A percentile compares a stretch with the other conserved stretches of the same genome.
Evolutionary conservation across 2,113 vertebrate species (phyloP).

Genomic region (Antechinus flavipes): DNA sequence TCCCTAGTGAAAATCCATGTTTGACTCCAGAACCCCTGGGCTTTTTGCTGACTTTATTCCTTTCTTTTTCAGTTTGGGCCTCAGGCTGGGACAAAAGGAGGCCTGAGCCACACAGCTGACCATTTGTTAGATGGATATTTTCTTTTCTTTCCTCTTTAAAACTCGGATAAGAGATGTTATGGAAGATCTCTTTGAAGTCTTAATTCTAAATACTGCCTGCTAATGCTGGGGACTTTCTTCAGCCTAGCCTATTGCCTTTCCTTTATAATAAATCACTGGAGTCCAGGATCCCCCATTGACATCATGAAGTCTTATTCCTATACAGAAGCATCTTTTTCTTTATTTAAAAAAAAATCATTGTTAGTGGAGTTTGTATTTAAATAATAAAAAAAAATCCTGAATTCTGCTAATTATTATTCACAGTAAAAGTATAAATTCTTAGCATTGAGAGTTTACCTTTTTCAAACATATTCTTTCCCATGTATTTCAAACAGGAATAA

Average conservation of each 20-base stretch:
- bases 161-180: conserved; percentile 55
- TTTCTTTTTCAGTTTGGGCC: conserved; percentile 48
- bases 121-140: conserved; percentile 64
- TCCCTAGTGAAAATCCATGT: not conserved
- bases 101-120: conserved; percentile 38
- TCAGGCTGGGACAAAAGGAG: conserved; percentile 23
- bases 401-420: not conserved
- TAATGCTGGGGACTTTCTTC: conserved; percentile 64
- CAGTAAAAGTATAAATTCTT: not conserved
- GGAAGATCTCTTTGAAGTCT: conserved; percentile 72
- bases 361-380: not conserved
- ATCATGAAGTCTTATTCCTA: conserved; percentile 42
- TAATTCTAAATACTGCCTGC: conserved; percentile 58
- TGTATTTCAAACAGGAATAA: not conserved
- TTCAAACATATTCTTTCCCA: not conserved
- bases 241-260: conserved; percentile 52
- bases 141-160: conserved; percentile 63
- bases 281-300: not conserved
- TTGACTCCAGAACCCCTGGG: not conserved
- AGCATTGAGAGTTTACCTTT: not conserved
- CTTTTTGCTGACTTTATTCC: not conserved
- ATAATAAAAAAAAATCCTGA: not conserved
- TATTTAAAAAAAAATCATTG: not conserved
- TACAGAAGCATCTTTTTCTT: conserved; percentile 52
- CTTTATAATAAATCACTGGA: conserved; percentile 63